Conservation (phyloP, 2,797 vertebrate genomes). For the Clamator glandarius region DNA sequence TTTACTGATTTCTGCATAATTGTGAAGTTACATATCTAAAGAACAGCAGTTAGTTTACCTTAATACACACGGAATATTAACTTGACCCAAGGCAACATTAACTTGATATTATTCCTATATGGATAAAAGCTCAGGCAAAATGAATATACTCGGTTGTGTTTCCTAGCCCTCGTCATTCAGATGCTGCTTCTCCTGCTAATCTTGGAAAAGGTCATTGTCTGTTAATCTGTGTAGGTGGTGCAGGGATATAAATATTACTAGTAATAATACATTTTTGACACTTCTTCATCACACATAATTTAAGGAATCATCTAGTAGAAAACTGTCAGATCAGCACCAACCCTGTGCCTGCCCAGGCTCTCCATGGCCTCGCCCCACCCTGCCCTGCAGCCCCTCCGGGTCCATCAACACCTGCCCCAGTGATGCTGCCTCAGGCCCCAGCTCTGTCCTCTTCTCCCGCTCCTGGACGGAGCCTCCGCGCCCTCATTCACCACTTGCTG, state of each 20-base stretch:
- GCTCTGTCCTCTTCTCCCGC: background rate
- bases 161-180: background rate
- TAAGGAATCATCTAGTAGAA: background rate
- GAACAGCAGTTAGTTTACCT: background rate
- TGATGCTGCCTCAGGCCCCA: background rate
- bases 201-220: background rate
- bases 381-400: background rate
- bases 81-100: background rate
- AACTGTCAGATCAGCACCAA: background rate
- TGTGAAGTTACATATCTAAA: background rate
- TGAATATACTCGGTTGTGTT: background rate
- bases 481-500: background rate
- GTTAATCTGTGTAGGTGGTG: background rate
- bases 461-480: background rate
- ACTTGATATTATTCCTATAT: background rate
- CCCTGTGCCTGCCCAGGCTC: background rate
- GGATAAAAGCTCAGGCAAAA: background rate
- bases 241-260: constrained; percentile 9
- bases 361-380: background rate
- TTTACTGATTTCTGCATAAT: background rate
- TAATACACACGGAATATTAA: background rate
- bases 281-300: background rate
- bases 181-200: background rate
- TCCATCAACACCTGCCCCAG: background rate
- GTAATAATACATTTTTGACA: background rate